A percentile compares a stretch with the other conserved stretches of the same genome.
These are phyloP conservation scores for Epinephelus lanceolatus DNA, from an alignment of 2,113 vertebrate species.

Conservation along the genomic window DNA sequence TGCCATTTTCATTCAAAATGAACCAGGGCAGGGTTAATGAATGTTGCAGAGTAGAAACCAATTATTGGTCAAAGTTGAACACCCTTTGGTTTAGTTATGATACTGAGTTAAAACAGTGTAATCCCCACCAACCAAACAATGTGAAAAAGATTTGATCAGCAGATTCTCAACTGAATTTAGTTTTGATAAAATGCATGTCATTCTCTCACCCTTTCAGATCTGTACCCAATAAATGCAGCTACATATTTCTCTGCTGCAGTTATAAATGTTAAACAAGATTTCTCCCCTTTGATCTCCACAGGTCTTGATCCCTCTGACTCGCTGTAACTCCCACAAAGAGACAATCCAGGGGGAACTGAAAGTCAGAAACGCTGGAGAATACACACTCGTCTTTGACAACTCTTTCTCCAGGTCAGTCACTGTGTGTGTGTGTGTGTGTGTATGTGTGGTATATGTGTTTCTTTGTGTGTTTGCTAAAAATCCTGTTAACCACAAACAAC, in stretches of 20 bases:
- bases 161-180: neutral
- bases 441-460: neutral
- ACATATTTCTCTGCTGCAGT: neutral
- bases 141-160: neutral
- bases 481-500: neutral
- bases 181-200: neutral
- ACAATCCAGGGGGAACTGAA: conserved; percentile 93
- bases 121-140: neutral
- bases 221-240: neutral
- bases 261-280: conserved; percentile 5
- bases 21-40: neutral
- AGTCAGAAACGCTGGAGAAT: conserved; percentile 89
- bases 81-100: neutral
- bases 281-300: conserved; percentile 65
- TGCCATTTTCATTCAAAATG: neutral
- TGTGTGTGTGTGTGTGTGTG: neutral
- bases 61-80: neutral
- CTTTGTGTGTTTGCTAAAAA: neutral
- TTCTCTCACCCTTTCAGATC: neutral
- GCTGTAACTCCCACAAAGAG: conserved; percentile 95
- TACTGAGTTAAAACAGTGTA: neutral
- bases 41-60: neutral
- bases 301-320: conserved; percentile 95
- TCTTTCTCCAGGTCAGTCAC: conserved; percentile 93
- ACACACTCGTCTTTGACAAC: conserved; percentile 95